Conservation (phyloP, 2,888 invertebrate species). For the Phortica okadai region DNA sequence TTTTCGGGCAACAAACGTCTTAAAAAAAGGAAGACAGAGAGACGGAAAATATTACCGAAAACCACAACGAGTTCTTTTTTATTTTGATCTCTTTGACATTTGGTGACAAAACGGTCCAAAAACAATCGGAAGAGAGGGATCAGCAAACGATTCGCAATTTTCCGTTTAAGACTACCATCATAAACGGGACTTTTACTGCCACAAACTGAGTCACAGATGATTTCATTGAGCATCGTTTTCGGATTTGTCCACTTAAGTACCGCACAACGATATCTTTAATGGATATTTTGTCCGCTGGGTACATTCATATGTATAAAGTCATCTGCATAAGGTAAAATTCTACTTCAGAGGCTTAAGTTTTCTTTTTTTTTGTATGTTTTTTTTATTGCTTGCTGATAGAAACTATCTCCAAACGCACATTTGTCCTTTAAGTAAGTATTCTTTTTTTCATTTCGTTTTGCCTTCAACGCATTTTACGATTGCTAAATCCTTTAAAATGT, state of each 20-base stretch:
- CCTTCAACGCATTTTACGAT: slow-evolving; percentile 16
- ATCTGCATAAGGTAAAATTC: slow-evolving; percentile 3
- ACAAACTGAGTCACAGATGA: too few relatives aligned
- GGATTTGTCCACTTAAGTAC: background rate
- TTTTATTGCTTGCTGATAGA: slow-evolving; percentile 37
- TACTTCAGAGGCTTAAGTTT: slow-evolving; percentile 18
- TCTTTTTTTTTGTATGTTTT: background rate
- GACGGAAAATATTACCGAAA: too few relatives aligned
- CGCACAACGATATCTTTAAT: background rate
- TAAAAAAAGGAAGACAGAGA: too few relatives aligned
- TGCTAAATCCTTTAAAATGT: slow-evolving; percentile 31
- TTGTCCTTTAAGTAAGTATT: slow-evolving; percentile 17
- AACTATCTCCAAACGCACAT: slow-evolving; percentile 2
- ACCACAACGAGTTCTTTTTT: too few relatives aligned
- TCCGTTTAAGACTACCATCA: too few relatives aligned
- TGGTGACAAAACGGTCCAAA: too few relatives aligned
- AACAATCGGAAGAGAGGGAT: too few relatives aligned
- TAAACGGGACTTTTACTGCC: too few relatives aligned
- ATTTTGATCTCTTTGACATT: too few relatives aligned
- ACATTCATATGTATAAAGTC: background rate
- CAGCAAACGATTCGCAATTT: too few relatives aligned
- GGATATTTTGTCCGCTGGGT: background rate
- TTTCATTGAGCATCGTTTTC: background rate
- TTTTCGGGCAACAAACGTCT: too few relatives aligned
- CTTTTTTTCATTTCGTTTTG: slow-evolving; percentile 1